phyloP scores from a whole-genome alignment of 2,888 invertebrate species.

The Chrysina gloriosa region DNA sequence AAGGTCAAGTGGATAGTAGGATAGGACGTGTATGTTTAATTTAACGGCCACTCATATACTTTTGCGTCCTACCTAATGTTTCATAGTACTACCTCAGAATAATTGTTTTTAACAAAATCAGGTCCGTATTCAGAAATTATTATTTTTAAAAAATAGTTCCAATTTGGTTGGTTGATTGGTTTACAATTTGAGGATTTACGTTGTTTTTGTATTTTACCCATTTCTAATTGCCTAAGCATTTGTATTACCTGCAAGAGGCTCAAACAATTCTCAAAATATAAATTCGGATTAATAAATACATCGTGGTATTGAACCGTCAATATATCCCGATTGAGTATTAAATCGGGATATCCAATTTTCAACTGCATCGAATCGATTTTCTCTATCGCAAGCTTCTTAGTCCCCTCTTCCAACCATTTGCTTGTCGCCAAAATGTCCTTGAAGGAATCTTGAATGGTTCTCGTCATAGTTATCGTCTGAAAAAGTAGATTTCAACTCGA shows the following conservation, averaged over 20 bases:
- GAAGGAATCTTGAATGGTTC: conserved; percentile 85
- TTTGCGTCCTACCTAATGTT: too few relatives aligned
- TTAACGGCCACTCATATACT: too few relatives aligned
- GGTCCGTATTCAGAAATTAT: too few relatives aligned
- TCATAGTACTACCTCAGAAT: too few relatives aligned
- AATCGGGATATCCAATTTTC: conserved; percentile 93
- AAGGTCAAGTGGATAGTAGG: too few relatives aligned
- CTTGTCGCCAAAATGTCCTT: conserved; percentile 81
- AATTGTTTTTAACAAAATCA: too few relatives aligned
- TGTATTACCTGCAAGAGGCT: conserved; percentile 67
- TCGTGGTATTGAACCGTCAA: conserved; percentile 84
- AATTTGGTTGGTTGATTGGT: too few relatives aligned
- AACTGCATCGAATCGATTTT: conserved; percentile 88
- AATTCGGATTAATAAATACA: conserved; percentile 78
- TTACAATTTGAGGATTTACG: too few relatives aligned
- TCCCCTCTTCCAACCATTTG: conserved; percentile 86
- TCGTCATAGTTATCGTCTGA: conserved; percentile 84
- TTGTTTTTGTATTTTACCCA: too few relatives aligned
- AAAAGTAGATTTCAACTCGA: too few relatives aligned
- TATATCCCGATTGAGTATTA: conserved; percentile 78
- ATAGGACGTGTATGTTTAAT: too few relatives aligned
- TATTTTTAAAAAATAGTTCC: too few relatives aligned
- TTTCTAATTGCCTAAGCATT: background rate
- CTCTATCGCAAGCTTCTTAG: conserved; percentile 81
- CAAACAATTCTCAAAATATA: conserved; percentile 85